Conservation (phyloP, 2,888 invertebrate genomes). For the Lithophane semibrunnea region DNA sequence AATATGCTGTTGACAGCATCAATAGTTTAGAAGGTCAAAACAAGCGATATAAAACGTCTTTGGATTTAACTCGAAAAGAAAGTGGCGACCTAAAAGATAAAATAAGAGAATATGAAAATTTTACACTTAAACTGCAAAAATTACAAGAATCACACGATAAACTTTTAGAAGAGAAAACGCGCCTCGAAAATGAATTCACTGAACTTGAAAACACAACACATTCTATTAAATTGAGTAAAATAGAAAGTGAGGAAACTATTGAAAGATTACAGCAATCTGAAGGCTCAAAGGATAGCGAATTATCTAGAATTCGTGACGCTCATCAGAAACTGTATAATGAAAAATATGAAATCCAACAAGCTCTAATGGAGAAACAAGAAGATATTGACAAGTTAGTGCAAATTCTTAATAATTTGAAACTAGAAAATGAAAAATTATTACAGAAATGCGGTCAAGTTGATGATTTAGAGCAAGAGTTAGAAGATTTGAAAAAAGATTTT, state of each 20-base stretch:
- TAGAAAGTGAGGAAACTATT: conserved; percentile 74
- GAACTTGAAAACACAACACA: conserved; percentile 72
- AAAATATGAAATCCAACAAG: conserved; percentile 71
- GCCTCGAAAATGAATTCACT: conserved; percentile 73
- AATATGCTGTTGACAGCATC: conserved; percentile 68
- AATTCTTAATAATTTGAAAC: conserved; percentile 61
- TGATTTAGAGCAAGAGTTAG: conserved; percentile 69
- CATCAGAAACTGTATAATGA: conserved; percentile 70
- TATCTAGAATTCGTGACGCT: conserved; percentile 66
- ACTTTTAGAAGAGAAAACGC: conserved; percentile 71
- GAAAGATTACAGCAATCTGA: conserved; percentile 70
- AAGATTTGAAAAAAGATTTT: conserved; percentile 65
- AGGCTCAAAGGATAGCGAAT: conserved; percentile 71
- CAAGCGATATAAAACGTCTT: conserved; percentile 69
- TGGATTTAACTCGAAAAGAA: conserved; percentile 76
- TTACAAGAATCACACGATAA: conserved; percentile 72
- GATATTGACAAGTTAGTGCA: conserved; percentile 65
- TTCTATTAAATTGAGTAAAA: conserved; percentile 71
- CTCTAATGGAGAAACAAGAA: conserved; percentile 69
- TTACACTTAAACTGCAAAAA: conserved; percentile 69
- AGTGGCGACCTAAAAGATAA: conserved; percentile 75
- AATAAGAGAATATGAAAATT: conserved; percentile 70
- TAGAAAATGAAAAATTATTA: conserved; percentile 66
- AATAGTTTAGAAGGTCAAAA: conserved; percentile 75
- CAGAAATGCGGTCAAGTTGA: conserved; percentile 63